Evolutionary conservation across 1,140 invertebrate species (phyloP).

Genomic region (Drosophila triauraria): DNA sequence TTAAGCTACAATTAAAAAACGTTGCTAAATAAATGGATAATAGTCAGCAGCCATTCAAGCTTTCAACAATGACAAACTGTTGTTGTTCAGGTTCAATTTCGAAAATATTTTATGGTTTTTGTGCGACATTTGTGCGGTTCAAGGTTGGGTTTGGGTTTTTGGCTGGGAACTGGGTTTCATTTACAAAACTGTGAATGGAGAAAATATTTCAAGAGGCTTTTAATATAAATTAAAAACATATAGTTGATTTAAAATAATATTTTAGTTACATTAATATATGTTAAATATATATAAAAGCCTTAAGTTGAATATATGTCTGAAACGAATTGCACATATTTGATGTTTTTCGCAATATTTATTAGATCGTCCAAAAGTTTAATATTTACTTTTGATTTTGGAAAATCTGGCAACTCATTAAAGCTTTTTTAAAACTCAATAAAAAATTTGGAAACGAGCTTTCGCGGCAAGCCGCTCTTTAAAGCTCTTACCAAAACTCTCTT

Average conservation of each 20-base stretch:
- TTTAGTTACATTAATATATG: too few species aligned
- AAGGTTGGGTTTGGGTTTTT: background rate
- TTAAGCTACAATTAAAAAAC: constrained; percentile 58
- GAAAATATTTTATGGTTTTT: constrained; percentile 13
- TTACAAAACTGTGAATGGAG: background rate
- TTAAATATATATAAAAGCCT: too few species aligned
- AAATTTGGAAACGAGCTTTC: constrained; percentile 8
- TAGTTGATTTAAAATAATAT: too few species aligned
- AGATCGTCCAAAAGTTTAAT: background rate
- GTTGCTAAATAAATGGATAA: constrained; percentile 47
- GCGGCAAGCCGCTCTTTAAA: background rate
- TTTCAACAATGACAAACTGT: constrained; percentile 6
- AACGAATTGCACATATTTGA: too few species aligned
- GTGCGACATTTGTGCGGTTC: constrained; percentile 15
- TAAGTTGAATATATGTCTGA: too few species aligned
- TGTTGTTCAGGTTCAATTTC: constrained; percentile 4
- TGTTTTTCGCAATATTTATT: too few species aligned
- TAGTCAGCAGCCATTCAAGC: background rate
- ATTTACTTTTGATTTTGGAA: background rate
- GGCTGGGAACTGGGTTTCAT: constrained; percentile 7
- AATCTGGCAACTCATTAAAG: constrained; percentile 42
- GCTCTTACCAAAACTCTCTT: constrained; percentile 10
- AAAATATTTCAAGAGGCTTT: background rate
- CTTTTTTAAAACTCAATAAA: background rate
- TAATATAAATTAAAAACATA: too few species aligned